These are phyloP conservation scores for Saturnia pavonia DNA, from an alignment of 2,888 invertebrate genomes.

Conservation along the genomic window DNA sequence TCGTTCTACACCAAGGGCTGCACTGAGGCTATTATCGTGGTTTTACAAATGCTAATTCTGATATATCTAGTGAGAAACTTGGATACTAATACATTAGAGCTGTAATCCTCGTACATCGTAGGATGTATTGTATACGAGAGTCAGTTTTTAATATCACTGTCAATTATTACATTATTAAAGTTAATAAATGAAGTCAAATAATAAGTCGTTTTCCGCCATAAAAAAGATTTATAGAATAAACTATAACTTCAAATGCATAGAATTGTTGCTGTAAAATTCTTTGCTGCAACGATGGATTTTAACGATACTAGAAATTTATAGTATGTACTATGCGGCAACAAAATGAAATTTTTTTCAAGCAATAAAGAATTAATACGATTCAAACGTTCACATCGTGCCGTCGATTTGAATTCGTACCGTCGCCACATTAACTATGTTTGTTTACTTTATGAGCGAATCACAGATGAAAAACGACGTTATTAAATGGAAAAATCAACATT, in stretches of 20 bases:
- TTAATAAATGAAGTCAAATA: background rate
- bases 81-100: background rate
- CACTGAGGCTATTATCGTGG: too few relatives aligned
- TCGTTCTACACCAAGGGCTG: too few relatives aligned
- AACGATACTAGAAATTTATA: conserved; percentile 34
- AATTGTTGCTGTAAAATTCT: background rate
- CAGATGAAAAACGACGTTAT: conserved; percentile 10
- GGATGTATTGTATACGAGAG: background rate
- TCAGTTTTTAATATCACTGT: too few relatives aligned
- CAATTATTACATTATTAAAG: background rate
- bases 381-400: conserved; percentile 50
- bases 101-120: background rate
- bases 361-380: conserved; percentile 39
- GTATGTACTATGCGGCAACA: conserved; percentile 42
- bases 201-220: background rate
- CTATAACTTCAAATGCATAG: conserved; percentile 13
- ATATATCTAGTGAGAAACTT: too few relatives aligned
- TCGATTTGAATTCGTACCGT: conserved; percentile 52
- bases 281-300: conserved; percentile 14
- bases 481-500: conserved; percentile 3
- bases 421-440: conserved; percentile 21
- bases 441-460: conserved; percentile 12
- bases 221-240: background rate
- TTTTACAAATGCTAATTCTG: too few relatives aligned
- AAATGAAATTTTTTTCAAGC: conserved; percentile 44